Percentiles rank a stretch among this genome's conserved stretches.
These are phyloP conservation scores for Nemotelus pantherinus DNA, from an alignment of 2,888 invertebrate species.

Conservation along the genomic window DNA sequence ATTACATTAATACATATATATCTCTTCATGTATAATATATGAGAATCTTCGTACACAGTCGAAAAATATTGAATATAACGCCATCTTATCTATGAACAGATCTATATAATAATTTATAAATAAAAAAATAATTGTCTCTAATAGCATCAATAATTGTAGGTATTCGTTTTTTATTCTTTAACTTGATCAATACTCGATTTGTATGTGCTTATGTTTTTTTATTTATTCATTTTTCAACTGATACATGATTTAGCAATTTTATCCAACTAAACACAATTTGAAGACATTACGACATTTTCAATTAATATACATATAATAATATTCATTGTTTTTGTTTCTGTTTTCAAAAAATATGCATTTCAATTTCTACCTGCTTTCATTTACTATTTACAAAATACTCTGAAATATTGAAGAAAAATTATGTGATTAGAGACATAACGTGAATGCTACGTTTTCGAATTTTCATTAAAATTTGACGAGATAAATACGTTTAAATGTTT, in stretches of 20 bases:
- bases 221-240: no score
- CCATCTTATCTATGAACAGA: neutral
- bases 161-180: no score
- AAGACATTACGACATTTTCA: no score
- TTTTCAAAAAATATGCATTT: no score
- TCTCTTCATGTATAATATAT: constrained; percentile 13
- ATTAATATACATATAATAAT: no score
- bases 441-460: neutral
- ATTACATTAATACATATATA: constrained; percentile 2
- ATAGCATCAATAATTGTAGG: neutral
- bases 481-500: neutral
- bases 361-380: no score
- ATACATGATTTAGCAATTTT: no score
- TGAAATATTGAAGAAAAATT: neutral
- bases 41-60: constrained; percentile 6
- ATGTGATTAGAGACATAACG: neutral
- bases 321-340: no score
- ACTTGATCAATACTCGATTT: no score
- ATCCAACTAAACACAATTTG: no score
- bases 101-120: neutral
- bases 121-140: neutral
- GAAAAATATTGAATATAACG: constrained; percentile 29
- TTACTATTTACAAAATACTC: neutral
- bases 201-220: no score
- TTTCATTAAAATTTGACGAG: no score